Percentiles rank a stretch among this genome's conserved stretches.
These are phyloP conservation scores for Cryptomyrus ogoouensis DNA, from an alignment of 2,113 vertebrate species.

Conservation along the genomic window DNA sequence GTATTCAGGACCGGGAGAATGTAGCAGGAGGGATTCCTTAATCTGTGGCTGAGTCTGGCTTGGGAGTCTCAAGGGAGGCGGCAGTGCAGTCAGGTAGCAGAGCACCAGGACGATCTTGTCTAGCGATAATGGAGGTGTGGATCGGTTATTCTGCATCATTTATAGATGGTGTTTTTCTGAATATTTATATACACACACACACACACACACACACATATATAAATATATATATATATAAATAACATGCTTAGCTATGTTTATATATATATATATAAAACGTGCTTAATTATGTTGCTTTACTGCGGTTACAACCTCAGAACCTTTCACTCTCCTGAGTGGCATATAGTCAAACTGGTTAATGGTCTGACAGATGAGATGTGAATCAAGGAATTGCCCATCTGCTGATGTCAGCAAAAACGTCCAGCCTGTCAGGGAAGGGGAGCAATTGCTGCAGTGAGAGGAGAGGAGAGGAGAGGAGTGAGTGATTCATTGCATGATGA, in stretches of 20 bases:
- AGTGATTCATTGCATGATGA: not conserved
- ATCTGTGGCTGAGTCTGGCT: not conserved
- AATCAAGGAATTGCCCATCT: not conserved
- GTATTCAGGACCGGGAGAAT: not conserved
- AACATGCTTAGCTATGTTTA: not conserved
- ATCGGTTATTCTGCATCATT: not conserved
- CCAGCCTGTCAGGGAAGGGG: not conserved
- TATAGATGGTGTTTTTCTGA: not conserved
- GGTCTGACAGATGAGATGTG: not conserved
- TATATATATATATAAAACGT: no score
- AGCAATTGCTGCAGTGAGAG: not conserved
- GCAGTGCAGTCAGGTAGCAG: not conserved
- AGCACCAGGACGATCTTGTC: not conserved
- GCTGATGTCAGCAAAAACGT: not conserved
- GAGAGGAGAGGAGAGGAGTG: not conserved
- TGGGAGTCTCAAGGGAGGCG: not conserved
- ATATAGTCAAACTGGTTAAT: not conserved
- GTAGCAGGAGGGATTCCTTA: not conserved
- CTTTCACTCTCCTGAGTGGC: not conserved
- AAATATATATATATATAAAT: no score
- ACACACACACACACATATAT: no score
- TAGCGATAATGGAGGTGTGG: not conserved
- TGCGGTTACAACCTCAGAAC: not conserved
- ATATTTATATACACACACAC: no score
- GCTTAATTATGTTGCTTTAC: not conserved